Percentiles rank a stretch among this genome's conserved stretches.
Evolutionary conservation across 2,113 vertebrate species (phyloP).

Genomic region (Fregata magnificens): DNA sequence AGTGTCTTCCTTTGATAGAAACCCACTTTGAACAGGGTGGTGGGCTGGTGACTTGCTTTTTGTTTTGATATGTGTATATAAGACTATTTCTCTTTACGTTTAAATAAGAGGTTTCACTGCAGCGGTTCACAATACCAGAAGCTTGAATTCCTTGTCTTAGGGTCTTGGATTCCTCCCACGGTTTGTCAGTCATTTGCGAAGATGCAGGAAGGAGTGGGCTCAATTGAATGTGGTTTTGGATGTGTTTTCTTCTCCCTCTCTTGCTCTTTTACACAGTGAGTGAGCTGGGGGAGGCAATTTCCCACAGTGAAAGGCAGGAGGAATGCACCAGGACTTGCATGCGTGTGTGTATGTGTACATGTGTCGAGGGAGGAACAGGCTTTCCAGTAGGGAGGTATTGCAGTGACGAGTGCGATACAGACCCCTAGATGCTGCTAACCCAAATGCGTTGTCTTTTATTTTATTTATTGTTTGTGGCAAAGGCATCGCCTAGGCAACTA

Average conservation of each 20-base stretch:
- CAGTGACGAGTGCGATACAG: not conserved
- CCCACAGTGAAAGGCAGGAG: not conserved
- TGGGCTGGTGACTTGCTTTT: not conserved
- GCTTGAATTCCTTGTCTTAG: not conserved
- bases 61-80: not conserved
- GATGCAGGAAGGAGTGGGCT: not conserved
- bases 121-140: not conserved
- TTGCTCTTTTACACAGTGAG: not conserved
- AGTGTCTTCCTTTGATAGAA: slow-evolving; percentile 10
- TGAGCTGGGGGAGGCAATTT: not conserved
- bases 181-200: not conserved
- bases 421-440: not conserved
- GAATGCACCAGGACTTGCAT: not conserved
- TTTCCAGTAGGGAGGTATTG: not conserved
- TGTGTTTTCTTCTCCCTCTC: not conserved
- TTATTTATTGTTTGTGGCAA: slow-evolving; percentile 12
- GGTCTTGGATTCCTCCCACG: not conserved
- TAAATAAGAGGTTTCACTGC: not conserved
- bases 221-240: not conserved
- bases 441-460: not conserved
- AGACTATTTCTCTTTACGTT: not conserved
- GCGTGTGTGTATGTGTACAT: accelerated
- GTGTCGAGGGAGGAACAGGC: not conserved
- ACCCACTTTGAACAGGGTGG: not conserved
- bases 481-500: slow-evolving; percentile 45